Evolutionary conservation across 1,140 invertebrate genomes (phyloP), one percentile per base, ranked within the genome.

Genomic region (Ostrea edulis): DNA sequence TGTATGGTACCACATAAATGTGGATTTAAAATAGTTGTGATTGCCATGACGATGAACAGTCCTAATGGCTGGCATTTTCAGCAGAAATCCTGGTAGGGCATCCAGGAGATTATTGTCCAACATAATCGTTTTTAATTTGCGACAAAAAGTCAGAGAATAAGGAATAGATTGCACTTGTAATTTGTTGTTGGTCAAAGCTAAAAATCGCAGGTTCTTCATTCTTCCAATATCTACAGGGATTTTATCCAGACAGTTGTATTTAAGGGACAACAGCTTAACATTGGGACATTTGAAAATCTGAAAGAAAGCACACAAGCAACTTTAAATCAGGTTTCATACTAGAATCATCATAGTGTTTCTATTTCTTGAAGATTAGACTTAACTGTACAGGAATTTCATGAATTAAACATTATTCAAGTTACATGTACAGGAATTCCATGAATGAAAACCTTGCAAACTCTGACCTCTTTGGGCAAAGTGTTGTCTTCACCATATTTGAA

Each of bases 1-100:
- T 8, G 95, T 95, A 84, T 96, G 95, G 89, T 96, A 96, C 95
- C 95, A 96, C 95, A 96, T 95, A 88, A 96, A 96, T 8, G 95
- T 96, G 17, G 95, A 95, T 89, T 96, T 96, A 90, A 96, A 96
- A 90, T 96, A 96, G 90, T 96, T 96, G 91, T 96, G 95, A 90
- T 96, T 96, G 44, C 95, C 96, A 94, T 96, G 95, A 25, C 96
- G 94, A 94, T 96, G 95, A 14, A 96, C 95, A 25, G 95, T 95
- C 82, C 94, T 91, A 14, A 96, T 92, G 83, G 93, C 93, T 11
- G 93, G 89, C 94, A 96, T 95, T 51, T 93, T 88, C 14, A 95
- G 91, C 22, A 96, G 90, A 88, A 96, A 95, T 9, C 95, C 95
- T 52, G 96, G 96, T 22, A 96, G 89, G 22, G 96, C 96, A 93